Evolutionary conservation across 2,888 invertebrate species (phyloP).

Genomic region (Smittia sp.): DNA sequence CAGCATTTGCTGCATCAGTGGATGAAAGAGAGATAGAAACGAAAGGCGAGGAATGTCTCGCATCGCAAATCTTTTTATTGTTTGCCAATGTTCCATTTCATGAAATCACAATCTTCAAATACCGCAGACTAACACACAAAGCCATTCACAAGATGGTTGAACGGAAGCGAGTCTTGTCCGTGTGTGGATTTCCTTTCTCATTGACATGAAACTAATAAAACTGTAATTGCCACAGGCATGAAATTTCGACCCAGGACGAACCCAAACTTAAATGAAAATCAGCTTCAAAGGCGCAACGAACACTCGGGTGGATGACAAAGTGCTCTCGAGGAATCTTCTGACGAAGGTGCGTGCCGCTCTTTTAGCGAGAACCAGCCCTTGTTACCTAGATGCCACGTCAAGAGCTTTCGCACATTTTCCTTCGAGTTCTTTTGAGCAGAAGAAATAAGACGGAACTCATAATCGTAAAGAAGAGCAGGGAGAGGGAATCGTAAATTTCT

Average conservation of each 20-base stretch:
- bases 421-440: neutral
- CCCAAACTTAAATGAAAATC: neutral
- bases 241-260: neutral
- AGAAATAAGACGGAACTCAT: neutral
- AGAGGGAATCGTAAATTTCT: neutral
- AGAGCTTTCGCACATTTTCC: neutral
- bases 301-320: neutral
- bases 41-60: conserved; percentile 4
- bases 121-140: neutral
- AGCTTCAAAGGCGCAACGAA: neutral
- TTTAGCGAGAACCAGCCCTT: neutral
- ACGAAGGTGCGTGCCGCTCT: conserved; percentile 7
- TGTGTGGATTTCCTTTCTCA: neutral
- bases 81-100: conserved; percentile 32
- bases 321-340: conserved; percentile 13
- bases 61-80: conserved; percentile 39
- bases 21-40: conserved; percentile 10
- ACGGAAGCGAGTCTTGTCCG: conserved; percentile 1
- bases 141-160: neutral
- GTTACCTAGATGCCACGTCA: neutral
- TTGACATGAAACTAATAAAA: neutral
- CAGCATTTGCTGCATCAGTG: conserved; percentile 39
- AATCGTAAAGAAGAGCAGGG: neutral
- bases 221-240: neutral
- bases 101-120: conserved; percentile 19